Conservation (phyloP, 1,140 invertebrate genomes). For the Danaus plexippus region DNA sequence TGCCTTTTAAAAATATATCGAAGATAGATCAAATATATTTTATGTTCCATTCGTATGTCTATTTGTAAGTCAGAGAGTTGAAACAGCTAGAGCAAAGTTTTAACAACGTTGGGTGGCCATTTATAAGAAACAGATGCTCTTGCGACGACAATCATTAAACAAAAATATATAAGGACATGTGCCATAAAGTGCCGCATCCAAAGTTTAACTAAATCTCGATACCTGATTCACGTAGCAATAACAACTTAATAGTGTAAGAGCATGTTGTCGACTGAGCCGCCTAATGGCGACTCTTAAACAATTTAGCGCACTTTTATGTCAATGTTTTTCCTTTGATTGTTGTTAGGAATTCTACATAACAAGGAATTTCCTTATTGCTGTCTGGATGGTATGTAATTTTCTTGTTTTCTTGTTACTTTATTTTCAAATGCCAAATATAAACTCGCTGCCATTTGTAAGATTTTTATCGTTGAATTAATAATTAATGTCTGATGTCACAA, state of each 20-base stretch:
- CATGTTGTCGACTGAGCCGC: conserved; percentile 42
- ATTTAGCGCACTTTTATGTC: conserved; percentile 42
- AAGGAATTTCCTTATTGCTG: conserved; percentile 14
- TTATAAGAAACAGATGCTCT: too few species aligned
- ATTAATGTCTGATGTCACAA: too few species aligned
- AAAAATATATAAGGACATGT: too few species aligned
- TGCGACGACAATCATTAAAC: too few species aligned
- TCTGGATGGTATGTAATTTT: conserved; percentile 11
- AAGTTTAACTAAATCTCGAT: conserved; percentile 7
- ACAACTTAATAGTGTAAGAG: conserved; percentile 66
- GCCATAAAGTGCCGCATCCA: conserved; percentile 7
- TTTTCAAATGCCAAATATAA: not conserved
- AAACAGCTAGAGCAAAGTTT: too few species aligned
- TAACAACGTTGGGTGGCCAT: too few species aligned
- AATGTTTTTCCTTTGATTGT: conserved; percentile 30
- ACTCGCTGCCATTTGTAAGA: too few species aligned
- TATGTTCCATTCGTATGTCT: too few species aligned
- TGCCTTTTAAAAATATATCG: too few species aligned
- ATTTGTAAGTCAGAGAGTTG: too few species aligned
- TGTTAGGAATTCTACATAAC: conserved; percentile 9
- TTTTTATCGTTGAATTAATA: too few species aligned
- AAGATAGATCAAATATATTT: too few species aligned
- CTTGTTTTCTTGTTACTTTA: conserved; percentile 8
- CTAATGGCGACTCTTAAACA: conserved; percentile 59
- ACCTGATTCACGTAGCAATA: conserved; percentile 43